These are phyloP conservation scores for Mnemiopsis leidyi DNA, from an alignment of 37 sponge, comb jelly and placozoan genomes.

Conservation along the genomic window DNA sequence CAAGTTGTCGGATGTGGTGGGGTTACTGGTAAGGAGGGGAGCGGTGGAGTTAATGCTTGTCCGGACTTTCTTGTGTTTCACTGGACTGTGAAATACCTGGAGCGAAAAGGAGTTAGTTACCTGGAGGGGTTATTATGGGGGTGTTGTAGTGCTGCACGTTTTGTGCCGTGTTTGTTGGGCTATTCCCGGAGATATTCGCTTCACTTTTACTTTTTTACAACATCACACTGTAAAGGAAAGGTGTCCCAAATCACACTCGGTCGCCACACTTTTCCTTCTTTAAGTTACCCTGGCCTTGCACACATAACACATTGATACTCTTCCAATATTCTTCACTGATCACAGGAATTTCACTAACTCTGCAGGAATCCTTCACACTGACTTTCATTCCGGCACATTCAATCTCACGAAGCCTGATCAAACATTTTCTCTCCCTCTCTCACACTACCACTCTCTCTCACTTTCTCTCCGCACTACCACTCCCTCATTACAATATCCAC, in stretches of 20 bases:
- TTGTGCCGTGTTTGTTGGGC: too few relatives aligned
- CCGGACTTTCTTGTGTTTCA: not conserved
- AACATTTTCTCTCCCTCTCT: too few relatives aligned
- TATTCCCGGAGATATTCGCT: too few relatives aligned
- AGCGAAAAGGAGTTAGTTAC: not conserved
- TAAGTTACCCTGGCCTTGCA: too few relatives aligned
- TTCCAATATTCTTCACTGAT: too few relatives aligned
- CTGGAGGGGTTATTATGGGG: too few relatives aligned
- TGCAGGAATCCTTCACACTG: not conserved
- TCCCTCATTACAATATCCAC: not conserved
- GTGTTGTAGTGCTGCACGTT: too few relatives aligned
- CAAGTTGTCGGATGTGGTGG: not conserved
- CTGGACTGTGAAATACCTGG: constrained; percentile 14
- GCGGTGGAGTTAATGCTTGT: not conserved
- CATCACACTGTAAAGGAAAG: too few relatives aligned
- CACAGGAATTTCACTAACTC: too few relatives aligned
- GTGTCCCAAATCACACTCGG: not conserved
- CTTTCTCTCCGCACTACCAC: not conserved
- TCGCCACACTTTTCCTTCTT: not conserved
- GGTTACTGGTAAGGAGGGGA: not conserved
- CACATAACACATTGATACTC: too few relatives aligned
- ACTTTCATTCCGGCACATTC: not conserved
- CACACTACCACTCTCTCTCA: not conserved
- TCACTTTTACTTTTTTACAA: too few relatives aligned
- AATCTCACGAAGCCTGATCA: too few relatives aligned